Conservation (phyloP, 2,113 vertebrate species). For the Rhinolophus ferrumequinum region DNA sequence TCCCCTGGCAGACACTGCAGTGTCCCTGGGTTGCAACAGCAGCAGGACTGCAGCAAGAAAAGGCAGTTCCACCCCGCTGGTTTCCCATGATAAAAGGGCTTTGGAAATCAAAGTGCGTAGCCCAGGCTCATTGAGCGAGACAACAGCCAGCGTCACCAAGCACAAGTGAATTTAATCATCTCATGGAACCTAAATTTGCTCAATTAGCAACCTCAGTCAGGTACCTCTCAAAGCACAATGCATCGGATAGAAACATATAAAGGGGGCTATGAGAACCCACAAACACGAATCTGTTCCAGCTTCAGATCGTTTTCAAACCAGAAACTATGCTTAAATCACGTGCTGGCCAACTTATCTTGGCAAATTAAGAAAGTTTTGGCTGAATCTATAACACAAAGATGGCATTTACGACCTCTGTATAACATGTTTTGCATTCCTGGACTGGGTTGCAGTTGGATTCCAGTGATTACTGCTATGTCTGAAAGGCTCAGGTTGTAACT, state of each 20-base stretch:
- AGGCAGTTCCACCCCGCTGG: conserved; percentile 53
- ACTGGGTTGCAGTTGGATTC: conserved; percentile 12
- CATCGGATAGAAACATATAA: background rate
- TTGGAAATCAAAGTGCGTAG: background rate
- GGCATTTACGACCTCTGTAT: background rate
- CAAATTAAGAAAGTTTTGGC: conserved; percentile 48
- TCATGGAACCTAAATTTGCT: background rate
- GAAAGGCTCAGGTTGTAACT: background rate
- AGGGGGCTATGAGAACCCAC: background rate
- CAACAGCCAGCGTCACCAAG: background rate
- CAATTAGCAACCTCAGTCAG: background rate
- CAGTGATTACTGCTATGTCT: conserved; percentile 40
- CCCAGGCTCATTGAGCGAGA: background rate
- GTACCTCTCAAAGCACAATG: background rate
- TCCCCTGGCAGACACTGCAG: conserved; percentile 60
- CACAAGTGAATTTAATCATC: background rate
- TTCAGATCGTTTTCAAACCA: conserved; percentile 13
- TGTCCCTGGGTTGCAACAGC: background rate
- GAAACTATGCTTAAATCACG: conserved; percentile 39
- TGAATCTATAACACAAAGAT: background rate
- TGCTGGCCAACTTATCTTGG: background rate
- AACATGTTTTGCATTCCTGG: conserved; percentile 21
- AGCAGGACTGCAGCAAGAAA: conserved; percentile 41
- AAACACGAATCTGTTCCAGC: conserved; percentile 42
- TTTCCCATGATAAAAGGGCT: conserved; percentile 35